Conservation (phyloP, 2,797 vertebrate genomes). For the Spondyliosoma cantharus region DNA sequence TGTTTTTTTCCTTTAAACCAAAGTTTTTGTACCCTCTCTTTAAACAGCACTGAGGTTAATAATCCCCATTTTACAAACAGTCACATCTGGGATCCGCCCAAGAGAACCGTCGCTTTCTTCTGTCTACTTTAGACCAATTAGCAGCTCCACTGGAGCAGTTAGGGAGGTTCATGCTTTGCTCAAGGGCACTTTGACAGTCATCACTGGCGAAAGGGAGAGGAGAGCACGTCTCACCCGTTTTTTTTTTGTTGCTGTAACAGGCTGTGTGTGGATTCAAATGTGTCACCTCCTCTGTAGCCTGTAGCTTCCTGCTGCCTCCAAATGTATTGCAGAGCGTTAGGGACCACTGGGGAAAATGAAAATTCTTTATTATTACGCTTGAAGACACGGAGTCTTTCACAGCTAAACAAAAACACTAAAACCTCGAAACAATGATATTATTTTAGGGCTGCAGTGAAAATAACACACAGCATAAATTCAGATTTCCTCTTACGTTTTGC, state of each 20-base stretch:
- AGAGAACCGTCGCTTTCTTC: slow-evolving; percentile 43
- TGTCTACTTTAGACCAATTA: slow-evolving; percentile 61
- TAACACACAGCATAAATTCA: not conserved
- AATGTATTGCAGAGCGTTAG: not conserved
- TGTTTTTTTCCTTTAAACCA: no score
- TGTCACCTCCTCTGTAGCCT: slow-evolving; percentile 18
- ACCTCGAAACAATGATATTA: not conserved
- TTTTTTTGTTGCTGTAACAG: slow-evolving; percentile 7
- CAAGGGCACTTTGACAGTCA: slow-evolving; percentile 59
- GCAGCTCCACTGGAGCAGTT: slow-evolving; percentile 62
- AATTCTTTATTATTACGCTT: slow-evolving; percentile 1
- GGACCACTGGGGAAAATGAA: not conserved
- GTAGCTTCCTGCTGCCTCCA: not conserved
- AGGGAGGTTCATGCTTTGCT: slow-evolving; percentile 53
- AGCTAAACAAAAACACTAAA: not conserved
- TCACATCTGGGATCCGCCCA: slow-evolving; percentile 46
- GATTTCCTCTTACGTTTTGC: not conserved
- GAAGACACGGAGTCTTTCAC: not conserved
- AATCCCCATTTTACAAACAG: slow-evolving; percentile 25
- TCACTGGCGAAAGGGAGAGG: slow-evolving; percentile 28
- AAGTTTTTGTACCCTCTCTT: not conserved
- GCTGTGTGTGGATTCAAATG: not conserved
- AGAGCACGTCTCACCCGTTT: not conserved
- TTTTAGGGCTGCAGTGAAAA: not conserved
- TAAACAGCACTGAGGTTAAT: slow-evolving; percentile 9